phyloP scores from a whole-genome alignment of 2,888 invertebrate species.

The Stenolophus ochropezus region DNA sequence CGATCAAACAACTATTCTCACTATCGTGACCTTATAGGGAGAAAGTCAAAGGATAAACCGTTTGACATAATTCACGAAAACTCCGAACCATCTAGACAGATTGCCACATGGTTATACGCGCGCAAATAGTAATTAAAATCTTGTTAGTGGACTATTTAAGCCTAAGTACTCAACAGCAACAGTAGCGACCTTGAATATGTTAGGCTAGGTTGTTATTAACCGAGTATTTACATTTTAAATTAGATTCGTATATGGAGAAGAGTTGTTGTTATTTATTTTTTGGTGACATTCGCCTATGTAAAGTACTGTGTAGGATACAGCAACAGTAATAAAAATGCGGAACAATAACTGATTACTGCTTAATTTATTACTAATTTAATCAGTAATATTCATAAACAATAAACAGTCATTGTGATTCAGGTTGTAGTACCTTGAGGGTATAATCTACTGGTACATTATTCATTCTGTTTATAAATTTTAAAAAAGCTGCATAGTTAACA shows the following conservation, averaged over 20 bases:
- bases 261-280: neutral
- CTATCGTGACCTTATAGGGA: neutral
- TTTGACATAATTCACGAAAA: slow-evolving; percentile 30
- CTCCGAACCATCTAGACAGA: slow-evolving; percentile 28
- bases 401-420: neutral
- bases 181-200: slow-evolving; percentile 6
- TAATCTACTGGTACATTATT: neutral
- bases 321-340: neutral
- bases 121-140: slow-evolving; percentile 38
- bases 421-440: no score
- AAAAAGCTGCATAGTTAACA: no score
- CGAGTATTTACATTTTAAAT: neutral
- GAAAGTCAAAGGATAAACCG: slow-evolving; percentile 6
- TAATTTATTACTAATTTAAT: neutral
- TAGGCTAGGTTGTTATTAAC: neutral
- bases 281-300: neutral
- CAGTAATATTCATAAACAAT: neutral
- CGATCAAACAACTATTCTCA: neutral
- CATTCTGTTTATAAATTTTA: neutral
- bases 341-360: neutral
- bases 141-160: slow-evolving; percentile 47
- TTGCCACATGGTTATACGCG: slow-evolving; percentile 42
- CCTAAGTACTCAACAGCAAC: neutral
- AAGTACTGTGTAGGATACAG: neutral
- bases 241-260: neutral